Evolutionary conservation across 2,113 vertebrate species (phyloP).

Genomic region (Glaucidium brasilianum): DNA sequence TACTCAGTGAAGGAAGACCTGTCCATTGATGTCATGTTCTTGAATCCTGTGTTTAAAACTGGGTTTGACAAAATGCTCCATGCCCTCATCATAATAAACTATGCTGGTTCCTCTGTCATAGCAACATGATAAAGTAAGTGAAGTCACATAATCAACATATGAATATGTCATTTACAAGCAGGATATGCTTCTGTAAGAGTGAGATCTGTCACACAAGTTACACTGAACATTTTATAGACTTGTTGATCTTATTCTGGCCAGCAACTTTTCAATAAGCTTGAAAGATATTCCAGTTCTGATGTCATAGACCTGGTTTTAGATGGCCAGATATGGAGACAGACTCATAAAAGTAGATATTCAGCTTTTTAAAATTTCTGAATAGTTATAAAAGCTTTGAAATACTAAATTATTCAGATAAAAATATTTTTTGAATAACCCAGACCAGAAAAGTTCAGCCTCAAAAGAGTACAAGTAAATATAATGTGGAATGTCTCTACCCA

Average conservation of each 20-base stretch:
- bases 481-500: neutral
- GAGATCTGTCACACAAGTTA: neutral
- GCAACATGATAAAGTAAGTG: neutral
- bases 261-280: neutral
- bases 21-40: neutral
- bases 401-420: neutral
- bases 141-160: neutral
- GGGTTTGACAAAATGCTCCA: neutral
- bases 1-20: neutral
- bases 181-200: neutral
- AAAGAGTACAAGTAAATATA: neutral
- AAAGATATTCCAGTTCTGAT: neutral
- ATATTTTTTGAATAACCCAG: neutral
- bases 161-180: neutral
- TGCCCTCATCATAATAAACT: neutral
- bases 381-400: neutral
- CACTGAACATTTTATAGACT: neutral
- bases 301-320: neutral
- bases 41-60: neutral
- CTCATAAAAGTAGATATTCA: neutral
- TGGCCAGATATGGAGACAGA: neutral
- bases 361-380: neutral
- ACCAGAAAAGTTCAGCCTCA: neutral
- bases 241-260: neutral
- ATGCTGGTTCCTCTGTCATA: neutral